Evolutionary conservation across 2,888 invertebrate genomes (phyloP).

Genomic region (Spialia ferax): DNA sequence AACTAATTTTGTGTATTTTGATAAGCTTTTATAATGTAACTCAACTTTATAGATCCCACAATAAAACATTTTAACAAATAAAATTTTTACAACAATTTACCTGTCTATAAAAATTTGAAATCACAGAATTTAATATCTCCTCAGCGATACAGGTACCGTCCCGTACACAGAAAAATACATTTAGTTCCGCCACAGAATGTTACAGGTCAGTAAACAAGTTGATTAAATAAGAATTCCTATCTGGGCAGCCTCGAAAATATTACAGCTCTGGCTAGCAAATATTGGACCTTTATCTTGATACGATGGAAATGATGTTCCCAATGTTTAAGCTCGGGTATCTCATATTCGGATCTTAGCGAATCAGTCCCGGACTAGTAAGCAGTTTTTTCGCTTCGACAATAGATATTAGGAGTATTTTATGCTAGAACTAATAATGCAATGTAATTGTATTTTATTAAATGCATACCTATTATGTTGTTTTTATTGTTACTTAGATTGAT

Average conservation of each 20-base stretch:
- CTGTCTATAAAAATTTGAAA: background rate
- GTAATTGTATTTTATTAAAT: no score
- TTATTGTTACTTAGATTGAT: no score
- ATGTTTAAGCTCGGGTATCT: slow-evolving; percentile 20
- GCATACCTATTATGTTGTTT: no score
- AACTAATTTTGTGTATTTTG: no score
- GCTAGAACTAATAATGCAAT: background rate
- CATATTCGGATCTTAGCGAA: slow-evolving; percentile 20
- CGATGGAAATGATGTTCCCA: slow-evolving; percentile 34
- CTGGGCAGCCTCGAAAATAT: slow-evolving; percentile 23
- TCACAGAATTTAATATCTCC: background rate
- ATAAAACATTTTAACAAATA: no score
- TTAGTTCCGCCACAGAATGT: slow-evolving; percentile 5
- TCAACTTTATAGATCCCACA: no score
- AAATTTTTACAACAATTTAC: no score
- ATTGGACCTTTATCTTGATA: slow-evolving; percentile 32
- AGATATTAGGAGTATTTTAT: slow-evolving; percentile 22
- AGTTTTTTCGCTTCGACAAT: slow-evolving; percentile 13
- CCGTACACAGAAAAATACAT: slow-evolving; percentile 10
- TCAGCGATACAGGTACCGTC: background rate
- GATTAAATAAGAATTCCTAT: slow-evolving; percentile 35
- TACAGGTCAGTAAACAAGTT: slow-evolving; percentile 38
- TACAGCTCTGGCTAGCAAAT: slow-evolving; percentile 14
- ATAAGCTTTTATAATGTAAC: no score
- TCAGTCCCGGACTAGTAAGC: slow-evolving; percentile 21